These are phyloP conservation scores for Leptobrachium leishanense DNA, from an alignment of 2,113 vertebrate species.

Conservation along the genomic window DNA sequence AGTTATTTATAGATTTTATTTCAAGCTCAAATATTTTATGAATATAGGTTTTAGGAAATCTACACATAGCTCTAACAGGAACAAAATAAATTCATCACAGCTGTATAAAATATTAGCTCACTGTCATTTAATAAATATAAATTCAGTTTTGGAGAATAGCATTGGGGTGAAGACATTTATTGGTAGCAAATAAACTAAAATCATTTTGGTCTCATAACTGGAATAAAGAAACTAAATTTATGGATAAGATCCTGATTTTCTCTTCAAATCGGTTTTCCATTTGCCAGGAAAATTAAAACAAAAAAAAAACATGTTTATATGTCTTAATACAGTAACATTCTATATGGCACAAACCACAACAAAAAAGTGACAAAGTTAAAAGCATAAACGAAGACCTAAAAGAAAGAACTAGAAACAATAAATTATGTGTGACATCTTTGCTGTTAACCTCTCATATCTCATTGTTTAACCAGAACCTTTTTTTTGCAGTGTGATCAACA, in stretches of 20 bases:
- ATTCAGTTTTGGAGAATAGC: conserved; percentile 37
- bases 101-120: conserved; percentile 44
- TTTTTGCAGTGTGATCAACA: conserved; percentile 24
- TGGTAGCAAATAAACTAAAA: conserved; percentile 28
- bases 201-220: conserved; percentile 41
- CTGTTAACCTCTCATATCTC: background rate
- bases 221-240: conserved; percentile 23
- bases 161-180: conserved; percentile 40
- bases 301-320: conserved; percentile 23
- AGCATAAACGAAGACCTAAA: conserved; percentile 3
- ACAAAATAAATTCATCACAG: conserved; percentile 44
- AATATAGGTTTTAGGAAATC: conserved; percentile 32
- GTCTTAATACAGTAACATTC: background rate
- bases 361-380: conserved; percentile 14
- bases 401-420: conserved; percentile 23
- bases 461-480: conserved; percentile 8
- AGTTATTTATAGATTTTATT: conserved; percentile 38
- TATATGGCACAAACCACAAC: conserved; percentile 41
- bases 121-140: conserved; percentile 49
- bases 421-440: conserved; percentile 8
- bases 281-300: conserved; percentile 2
- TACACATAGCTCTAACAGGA: conserved; percentile 35
- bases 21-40: conserved; percentile 25
- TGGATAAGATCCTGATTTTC: conserved; percentile 15
- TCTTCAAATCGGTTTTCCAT: background rate